phyloP scores from a whole-genome alignment of 2,797 vertebrate species.

The Loris lydekkerianus region DNA sequence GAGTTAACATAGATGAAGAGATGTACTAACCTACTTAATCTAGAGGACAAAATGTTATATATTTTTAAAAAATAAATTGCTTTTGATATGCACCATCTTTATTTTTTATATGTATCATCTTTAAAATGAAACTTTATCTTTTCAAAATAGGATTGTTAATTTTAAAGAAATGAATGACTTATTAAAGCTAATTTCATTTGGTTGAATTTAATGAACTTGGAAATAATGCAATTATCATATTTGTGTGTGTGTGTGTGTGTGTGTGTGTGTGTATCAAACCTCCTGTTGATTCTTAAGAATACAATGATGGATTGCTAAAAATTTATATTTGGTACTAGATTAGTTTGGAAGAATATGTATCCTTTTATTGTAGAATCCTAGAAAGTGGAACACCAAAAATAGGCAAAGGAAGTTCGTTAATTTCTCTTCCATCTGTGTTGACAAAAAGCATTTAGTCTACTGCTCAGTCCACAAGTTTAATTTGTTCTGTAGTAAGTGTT shows the following conservation, averaged over 20 bases:
- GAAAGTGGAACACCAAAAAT: neutral
- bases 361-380: neutral
- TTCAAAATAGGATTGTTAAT: conserved; percentile 43
- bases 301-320: neutral
- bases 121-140: conserved; percentile 53
- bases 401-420: neutral
- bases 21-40: neutral
- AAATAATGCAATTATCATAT: neutral
- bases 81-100: neutral
- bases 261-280: no score
- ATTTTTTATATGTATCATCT: neutral
- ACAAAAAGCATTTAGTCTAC: neutral
- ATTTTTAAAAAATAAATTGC: conserved; percentile 21
- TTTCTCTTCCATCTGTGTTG: neutral
- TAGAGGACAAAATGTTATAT: neutral
- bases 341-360: neutral
- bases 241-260: no score
- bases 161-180: conserved; percentile 58
- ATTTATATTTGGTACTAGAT: neutral
- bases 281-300: neutral
- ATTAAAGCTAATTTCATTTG: conserved; percentile 11
- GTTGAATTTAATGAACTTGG: neutral
- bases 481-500: conserved; percentile 34
- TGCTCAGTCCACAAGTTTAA: neutral
- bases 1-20: neutral